A percentile compares a stretch with the other conserved stretches of the same genome.
phyloP scores from a whole-genome alignment of 2,888 invertebrate species.

The Cheiracanthium punctorium region DNA sequence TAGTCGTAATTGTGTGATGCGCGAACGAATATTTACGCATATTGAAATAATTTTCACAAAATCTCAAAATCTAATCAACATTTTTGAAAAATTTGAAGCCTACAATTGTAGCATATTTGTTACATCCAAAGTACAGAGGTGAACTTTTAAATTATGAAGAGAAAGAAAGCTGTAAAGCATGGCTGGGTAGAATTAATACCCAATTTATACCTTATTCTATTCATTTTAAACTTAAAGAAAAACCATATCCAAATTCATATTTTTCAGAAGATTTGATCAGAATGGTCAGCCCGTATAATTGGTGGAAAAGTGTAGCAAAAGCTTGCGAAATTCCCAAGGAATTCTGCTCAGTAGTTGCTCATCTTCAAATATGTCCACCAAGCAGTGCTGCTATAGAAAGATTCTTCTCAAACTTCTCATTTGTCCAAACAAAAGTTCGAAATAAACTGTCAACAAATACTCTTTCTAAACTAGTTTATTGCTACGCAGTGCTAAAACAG shows the following conservation, averaged over 20 bases:
- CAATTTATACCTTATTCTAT: background rate
- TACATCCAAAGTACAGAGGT: conserved; percentile 5
- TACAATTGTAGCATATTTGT: conserved; percentile 10
- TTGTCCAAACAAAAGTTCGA: too few species aligned
- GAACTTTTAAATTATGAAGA: conserved; percentile 12
- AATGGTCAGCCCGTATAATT: background rate
- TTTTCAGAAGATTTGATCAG: background rate
- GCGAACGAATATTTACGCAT: too few species aligned
- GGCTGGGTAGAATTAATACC: background rate
- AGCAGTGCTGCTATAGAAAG: background rate
- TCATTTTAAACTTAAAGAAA: background rate
- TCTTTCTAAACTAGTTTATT: too few species aligned
- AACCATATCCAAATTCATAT: background rate
- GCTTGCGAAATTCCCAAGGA: background rate
- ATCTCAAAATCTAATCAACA: background rate
- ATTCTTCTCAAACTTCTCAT: too few species aligned
- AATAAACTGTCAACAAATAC: too few species aligned
- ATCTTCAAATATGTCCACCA: background rate
- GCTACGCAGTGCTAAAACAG: too few species aligned
- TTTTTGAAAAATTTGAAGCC: background rate
- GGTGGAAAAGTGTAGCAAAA: background rate
- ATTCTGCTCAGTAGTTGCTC: background rate
- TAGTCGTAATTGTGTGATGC: too few species aligned
- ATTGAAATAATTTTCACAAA: background rate
- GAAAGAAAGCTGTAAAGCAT: background rate